Conservation (phyloP, 2,113 vertebrate species). For the Charina bottae region DNA sequence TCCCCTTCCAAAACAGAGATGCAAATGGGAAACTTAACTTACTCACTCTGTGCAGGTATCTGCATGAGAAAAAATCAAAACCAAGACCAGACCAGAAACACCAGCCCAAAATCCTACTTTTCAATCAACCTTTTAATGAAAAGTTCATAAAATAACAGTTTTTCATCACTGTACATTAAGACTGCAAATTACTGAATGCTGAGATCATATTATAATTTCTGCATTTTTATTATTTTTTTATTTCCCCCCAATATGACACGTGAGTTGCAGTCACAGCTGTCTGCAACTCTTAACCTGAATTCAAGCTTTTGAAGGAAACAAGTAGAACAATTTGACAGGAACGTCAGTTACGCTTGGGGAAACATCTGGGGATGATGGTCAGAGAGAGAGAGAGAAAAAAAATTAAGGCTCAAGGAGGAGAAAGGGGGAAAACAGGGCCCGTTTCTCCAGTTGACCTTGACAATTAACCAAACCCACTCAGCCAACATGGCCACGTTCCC, state of each 20-base stretch:
- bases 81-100: not conserved
- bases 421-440: constrained; percentile 22
- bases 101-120: constrained; percentile 66
- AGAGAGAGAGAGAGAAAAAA: constrained; percentile 37
- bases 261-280: constrained; percentile 80
- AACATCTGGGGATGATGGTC: constrained; percentile 66
- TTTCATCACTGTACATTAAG: constrained; percentile 99
- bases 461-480: constrained; percentile 25
- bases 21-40: not conserved
- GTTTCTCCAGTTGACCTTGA: constrained; percentile 60
- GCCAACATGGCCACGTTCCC: not conserved
- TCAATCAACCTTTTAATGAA: constrained; percentile 99
- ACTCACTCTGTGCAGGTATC: not conserved
- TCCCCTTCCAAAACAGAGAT: not conserved
- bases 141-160: constrained; percentile 99
- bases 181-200: constrained; percentile 97
- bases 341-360: constrained; percentile 74
- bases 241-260: constrained; percentile 79
- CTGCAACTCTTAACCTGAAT: constrained; percentile 91
- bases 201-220: constrained; percentile 86
- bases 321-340: constrained; percentile 77
- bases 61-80: not conserved
- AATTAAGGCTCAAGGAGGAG: constrained; percentile 64
- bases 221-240: constrained; percentile 72
- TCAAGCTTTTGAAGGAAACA: constrained; percentile 82